A percentile compares a stretch with the other conserved stretches of the same genome.
phyloP scores from a whole-genome alignment of 2,888 invertebrate genomes.

The Synanthedon formicaeformis region DNA sequence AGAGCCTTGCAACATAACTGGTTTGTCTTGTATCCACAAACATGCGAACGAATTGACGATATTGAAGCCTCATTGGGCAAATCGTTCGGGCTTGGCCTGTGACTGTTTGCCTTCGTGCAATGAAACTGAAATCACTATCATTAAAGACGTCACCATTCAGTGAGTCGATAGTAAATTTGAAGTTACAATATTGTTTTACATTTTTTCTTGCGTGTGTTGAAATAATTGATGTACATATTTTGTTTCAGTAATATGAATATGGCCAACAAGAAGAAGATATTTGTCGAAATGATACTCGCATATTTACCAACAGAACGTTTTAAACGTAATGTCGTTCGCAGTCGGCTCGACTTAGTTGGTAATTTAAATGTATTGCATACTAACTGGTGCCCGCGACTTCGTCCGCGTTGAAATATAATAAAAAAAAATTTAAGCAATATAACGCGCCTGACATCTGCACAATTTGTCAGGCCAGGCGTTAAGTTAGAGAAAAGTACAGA shows the following conservation, averaged over 20 bases:
- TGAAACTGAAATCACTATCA: slow-evolving; percentile 76
- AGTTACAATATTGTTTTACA: no score
- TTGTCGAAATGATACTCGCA: slow-evolving; percentile 66
- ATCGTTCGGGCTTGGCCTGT: slow-evolving; percentile 73
- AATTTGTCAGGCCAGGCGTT: no score
- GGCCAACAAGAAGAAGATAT: slow-evolving; percentile 50
- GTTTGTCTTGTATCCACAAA: slow-evolving; percentile 74
- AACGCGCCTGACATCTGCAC: no score
- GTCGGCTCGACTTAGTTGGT: slow-evolving; percentile 76
- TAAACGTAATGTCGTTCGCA: slow-evolving; percentile 74
- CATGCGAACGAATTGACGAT: slow-evolving; percentile 73
- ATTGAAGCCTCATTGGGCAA: slow-evolving; percentile 75
- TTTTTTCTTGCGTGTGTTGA: not conserved
- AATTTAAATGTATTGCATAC: slow-evolving; percentile 7
- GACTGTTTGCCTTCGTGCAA: slow-evolving; percentile 79
- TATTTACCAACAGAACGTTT: slow-evolving; percentile 73
- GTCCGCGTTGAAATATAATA: no score
- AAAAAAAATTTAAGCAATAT: no score
- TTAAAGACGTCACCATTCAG: slow-evolving; percentile 63
- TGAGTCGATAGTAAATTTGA: slow-evolving; percentile 14
- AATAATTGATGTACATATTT: not conserved
- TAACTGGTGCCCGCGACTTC: no score
- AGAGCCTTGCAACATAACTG: slow-evolving; percentile 73
- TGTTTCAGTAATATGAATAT: slow-evolving; percentile 23
- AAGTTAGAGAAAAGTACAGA: no score